phyloP scores from a whole-genome alignment of 2,888 invertebrate genomes.

The Synergus gifuensis region DNA sequence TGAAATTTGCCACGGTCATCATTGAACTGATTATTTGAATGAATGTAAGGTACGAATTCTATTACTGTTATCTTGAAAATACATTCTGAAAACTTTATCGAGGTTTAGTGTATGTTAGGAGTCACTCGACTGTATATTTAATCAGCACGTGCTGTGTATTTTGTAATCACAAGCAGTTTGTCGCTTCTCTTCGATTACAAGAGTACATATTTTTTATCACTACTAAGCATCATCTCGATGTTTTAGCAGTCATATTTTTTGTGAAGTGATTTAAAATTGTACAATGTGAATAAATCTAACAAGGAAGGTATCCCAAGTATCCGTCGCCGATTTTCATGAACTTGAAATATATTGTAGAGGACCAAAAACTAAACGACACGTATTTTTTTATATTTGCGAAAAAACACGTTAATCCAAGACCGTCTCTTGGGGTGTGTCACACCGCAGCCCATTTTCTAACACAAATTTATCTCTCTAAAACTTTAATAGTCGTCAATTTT shows the following conservation, averaged over 20 bases:
- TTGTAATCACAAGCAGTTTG: background rate
- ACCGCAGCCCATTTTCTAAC: too few relatives aligned
- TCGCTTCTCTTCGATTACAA: background rate
- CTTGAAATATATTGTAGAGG: too few relatives aligned
- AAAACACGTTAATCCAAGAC: too few relatives aligned
- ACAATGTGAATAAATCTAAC: background rate
- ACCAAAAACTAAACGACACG: too few relatives aligned
- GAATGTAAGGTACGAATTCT: slow-evolving; percentile 38
- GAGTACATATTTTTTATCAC: background rate
- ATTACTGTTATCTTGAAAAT: slow-evolving; percentile 24
- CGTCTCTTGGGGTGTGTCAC: too few relatives aligned
- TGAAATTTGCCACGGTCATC: slow-evolving; percentile 31
- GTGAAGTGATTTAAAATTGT: background rate
- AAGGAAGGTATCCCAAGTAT: too few relatives aligned
- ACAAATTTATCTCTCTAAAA: too few relatives aligned
- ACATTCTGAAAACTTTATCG: slow-evolving; percentile 15
- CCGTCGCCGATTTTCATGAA: too few relatives aligned
- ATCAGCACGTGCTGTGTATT: slow-evolving; percentile 23
- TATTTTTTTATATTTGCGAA: too few relatives aligned
- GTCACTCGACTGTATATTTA: slow-evolving; percentile 2
- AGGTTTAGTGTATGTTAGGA: slow-evolving; percentile 27
- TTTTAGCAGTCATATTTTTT: background rate
- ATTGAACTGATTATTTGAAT: slow-evolving; percentile 21
- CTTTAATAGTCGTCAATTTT: too few relatives aligned
- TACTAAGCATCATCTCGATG: background rate